Conservation (phyloP, 2,113 vertebrate species). For the Tamias sibiricus region DNA sequence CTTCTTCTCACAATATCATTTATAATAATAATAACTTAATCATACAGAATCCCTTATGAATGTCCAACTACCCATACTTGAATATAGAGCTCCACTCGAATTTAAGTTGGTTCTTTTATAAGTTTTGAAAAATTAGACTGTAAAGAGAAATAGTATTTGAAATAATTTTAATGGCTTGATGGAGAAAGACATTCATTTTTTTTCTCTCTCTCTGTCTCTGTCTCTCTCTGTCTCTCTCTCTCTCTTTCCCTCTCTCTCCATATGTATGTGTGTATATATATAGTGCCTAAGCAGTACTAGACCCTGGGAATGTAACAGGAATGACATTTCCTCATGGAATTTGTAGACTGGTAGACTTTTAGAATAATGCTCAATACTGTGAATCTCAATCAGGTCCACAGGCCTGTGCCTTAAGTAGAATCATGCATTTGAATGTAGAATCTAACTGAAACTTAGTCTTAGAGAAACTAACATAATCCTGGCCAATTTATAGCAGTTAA, state of each 20-base stretch:
- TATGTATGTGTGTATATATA: background rate
- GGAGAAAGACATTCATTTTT: background rate
- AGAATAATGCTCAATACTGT: background rate
- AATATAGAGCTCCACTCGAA: background rate
- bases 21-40: slow-evolving; percentile 35
- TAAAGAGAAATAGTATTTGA: background rate
- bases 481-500: slow-evolving; percentile 49
- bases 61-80: background rate
- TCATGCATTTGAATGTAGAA: slow-evolving; percentile 22
- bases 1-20: slow-evolving; percentile 47
- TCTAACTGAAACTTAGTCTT: slow-evolving; percentile 30
- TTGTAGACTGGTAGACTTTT: background rate
- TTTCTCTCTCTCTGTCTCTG: background rate
- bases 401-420: background rate
- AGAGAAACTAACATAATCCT: slow-evolving; percentile 35
- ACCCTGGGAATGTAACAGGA: background rate
- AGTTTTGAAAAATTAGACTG: slow-evolving; percentile 8
- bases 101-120: slow-evolving; percentile 51
- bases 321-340: background rate
- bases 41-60: background rate
- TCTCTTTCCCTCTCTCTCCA: no score
- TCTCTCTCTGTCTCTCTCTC: background rate
- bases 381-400: background rate
- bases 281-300: background rate
- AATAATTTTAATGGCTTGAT: slow-evolving; percentile 42